Conservation (phyloP, 2,888 invertebrate genomes). For the Polymixis flavicincta region DNA sequence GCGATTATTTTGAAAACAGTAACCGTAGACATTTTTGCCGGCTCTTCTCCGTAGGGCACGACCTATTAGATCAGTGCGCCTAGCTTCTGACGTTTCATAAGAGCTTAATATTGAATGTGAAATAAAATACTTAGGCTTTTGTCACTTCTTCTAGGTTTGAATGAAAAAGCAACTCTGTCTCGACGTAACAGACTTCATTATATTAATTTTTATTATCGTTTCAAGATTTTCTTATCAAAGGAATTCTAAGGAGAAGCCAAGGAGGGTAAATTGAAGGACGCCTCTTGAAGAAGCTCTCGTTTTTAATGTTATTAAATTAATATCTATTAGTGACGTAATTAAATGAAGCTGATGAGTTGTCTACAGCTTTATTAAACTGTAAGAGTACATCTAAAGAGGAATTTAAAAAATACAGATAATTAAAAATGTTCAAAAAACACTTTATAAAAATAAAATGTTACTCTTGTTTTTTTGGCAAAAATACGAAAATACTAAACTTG, state of each 20-base stretch:
- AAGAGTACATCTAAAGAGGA: neutral
- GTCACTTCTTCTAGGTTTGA: neutral
- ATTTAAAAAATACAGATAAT: neutral
- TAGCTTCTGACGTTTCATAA: too few species aligned
- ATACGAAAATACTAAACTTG: neutral
- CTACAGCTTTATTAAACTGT: constrained; percentile 5
- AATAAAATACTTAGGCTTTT: too few species aligned
- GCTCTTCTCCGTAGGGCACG: too few species aligned
- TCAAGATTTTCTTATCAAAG: neutral
- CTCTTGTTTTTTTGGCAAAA: neutral
- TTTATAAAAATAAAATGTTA: neutral
- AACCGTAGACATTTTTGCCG: too few species aligned
- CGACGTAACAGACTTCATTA: neutral
- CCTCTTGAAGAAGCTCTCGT: constrained; percentile 5
- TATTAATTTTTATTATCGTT: constrained; percentile 2
- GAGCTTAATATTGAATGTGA: too few species aligned
- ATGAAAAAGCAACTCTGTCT: neutral
- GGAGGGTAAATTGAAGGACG: constrained; percentile 16
- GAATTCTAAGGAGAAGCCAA: constrained; percentile 7
- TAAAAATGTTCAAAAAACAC: constrained; percentile 2
- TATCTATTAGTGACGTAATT: constrained; percentile 22
- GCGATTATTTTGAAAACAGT: too few species aligned
- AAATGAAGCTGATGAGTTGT: constrained; percentile 10
- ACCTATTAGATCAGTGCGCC: too few species aligned
- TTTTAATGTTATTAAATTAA: constrained; percentile 23